Evolutionary conservation across 1,140 invertebrate species (phyloP).

Genomic region (Halyomorpha halys): DNA sequence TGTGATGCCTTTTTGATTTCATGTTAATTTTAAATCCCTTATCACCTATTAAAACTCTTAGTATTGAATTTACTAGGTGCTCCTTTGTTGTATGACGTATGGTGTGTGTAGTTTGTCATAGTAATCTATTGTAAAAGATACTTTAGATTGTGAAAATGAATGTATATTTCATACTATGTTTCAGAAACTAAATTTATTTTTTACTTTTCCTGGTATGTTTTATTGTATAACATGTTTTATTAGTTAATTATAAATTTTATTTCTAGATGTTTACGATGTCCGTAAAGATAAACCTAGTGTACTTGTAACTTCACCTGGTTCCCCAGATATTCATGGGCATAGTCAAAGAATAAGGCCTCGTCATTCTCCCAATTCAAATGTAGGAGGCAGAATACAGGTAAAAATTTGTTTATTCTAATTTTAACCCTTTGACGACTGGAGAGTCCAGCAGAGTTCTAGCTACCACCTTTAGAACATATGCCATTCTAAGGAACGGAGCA

Average conservation of each 20-base stretch:
- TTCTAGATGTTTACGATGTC: constrained; percentile 51
- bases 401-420: neutral
- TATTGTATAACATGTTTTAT: no score
- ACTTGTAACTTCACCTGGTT: constrained; percentile 76
- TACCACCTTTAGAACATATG: no score
- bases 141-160: neutral
- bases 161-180: neutral
- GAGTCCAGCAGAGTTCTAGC: no score
- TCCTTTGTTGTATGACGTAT: no score
- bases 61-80: no score
- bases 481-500: no score
- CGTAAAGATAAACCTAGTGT: constrained; percentile 68
- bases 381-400: constrained; percentile 47
- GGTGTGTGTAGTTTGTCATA: no score
- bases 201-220: neutral
- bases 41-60: no score
- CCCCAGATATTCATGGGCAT: constrained; percentile 56
- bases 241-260: constrained; percentile 9
- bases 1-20: no score
- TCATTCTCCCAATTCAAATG: constrained; percentile 29
- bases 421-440: no score
- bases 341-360: constrained; percentile 38
- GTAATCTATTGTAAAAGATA: neutral
- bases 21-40: no score
- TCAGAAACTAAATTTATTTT: neutral